Conservation (phyloP, 2,797 vertebrate genomes). For the Pelochelys cantorii region DNA sequence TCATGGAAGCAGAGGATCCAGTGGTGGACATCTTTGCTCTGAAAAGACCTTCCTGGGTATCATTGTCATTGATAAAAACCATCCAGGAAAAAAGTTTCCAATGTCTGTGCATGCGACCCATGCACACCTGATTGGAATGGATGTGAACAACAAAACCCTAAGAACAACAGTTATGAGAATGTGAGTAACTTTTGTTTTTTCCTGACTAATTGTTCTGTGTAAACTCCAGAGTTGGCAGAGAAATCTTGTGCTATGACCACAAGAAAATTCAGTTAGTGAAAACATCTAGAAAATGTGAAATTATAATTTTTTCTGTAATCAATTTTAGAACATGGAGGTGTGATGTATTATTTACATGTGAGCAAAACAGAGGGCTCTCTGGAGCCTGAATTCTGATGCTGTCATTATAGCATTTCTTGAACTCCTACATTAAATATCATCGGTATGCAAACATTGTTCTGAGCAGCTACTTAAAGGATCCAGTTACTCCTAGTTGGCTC, state of each 20-base stretch:
- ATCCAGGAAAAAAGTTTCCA: too few relatives aligned
- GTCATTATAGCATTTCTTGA: neutral
- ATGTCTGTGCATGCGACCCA: too few relatives aligned
- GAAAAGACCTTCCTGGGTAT: too few relatives aligned
- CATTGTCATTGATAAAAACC: too few relatives aligned
- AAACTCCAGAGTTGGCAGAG: neutral
- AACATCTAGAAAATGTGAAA: neutral
- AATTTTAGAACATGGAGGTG: neutral
- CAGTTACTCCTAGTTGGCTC: slow-evolving; percentile 11
- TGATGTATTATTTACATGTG: neutral
- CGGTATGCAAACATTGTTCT: neutral
- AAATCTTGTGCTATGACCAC: neutral
- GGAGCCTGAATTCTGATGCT: neutral
- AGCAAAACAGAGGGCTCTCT: neutral
- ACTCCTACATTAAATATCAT: neutral
- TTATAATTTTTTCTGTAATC: neutral
- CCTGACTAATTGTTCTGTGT: neutral
- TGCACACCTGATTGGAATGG: too few relatives aligned
- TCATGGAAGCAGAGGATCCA: too few relatives aligned
- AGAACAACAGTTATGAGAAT: too few relatives aligned
- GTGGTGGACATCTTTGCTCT: too few relatives aligned
- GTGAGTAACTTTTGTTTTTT: neutral
- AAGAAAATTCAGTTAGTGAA: neutral
- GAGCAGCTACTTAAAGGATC: slow-evolving; percentile 38
- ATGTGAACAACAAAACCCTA: too few relatives aligned